Percentiles rank a stretch among this genome's conserved stretches.
Evolutionary conservation across 2,797 vertebrate species (phyloP).

Genomic region (Cossypha dichroa): DNA sequence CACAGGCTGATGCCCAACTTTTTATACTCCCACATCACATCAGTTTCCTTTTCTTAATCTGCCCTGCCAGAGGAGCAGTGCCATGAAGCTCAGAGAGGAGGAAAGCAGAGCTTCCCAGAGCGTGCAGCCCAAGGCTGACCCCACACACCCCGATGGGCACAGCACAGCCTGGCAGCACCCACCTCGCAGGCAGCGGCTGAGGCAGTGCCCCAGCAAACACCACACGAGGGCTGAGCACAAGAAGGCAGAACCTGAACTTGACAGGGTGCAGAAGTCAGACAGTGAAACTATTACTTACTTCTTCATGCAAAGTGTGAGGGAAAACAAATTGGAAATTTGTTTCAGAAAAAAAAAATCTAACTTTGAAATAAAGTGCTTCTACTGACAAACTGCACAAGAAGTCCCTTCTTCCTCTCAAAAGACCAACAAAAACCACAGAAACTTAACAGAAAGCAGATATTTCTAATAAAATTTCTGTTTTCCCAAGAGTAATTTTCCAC

Average conservation of each 20-base stretch:
- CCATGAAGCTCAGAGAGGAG: background rate
- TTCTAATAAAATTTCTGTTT: background rate
- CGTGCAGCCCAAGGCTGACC: accelerated
- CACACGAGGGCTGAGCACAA: background rate
- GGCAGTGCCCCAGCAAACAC: background rate
- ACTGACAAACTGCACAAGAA: background rate
- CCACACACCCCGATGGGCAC: accelerated
- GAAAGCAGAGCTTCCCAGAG: background rate
- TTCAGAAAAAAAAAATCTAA: background rate
- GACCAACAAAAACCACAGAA: background rate
- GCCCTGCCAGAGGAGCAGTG: background rate
- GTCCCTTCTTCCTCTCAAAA: background rate
- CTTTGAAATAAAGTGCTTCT: background rate
- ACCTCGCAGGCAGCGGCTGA: accelerated
- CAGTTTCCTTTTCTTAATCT: background rate
- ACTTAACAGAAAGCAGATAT: background rate
- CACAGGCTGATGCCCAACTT: background rate
- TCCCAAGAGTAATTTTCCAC: background rate
- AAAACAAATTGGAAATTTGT: background rate
- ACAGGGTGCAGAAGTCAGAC: background rate
- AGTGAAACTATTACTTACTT: background rate
- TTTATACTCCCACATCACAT: background rate
- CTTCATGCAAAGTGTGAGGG: background rate
- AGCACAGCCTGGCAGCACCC: accelerated
- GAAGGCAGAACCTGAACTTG: background rate